Evolutionary conservation across 2,888 invertebrate species (phyloP).

Genomic region (Euclidia mi): DNA sequence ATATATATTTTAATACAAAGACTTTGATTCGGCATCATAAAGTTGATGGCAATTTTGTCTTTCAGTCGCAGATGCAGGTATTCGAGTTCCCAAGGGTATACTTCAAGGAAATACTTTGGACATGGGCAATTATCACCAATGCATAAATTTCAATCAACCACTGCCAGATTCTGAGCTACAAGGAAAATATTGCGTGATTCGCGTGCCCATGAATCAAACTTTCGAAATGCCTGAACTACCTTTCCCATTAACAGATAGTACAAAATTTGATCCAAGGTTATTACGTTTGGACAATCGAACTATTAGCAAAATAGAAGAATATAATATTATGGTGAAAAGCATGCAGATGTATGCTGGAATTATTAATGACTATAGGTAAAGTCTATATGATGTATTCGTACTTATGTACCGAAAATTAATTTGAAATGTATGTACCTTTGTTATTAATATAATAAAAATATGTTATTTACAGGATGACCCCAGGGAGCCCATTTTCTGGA

Average conservation of each 20-base stretch:
- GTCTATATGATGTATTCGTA: background rate
- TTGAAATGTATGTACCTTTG: too few relatives aligned
- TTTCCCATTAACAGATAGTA: background rate
- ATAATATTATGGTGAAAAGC: constrained; percentile 11
- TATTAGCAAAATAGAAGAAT: constrained; percentile 16
- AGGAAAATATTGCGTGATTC: constrained; percentile 71
- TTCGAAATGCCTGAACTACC: constrained; percentile 34
- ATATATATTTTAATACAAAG: too few relatives aligned
- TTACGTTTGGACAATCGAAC: constrained; percentile 39
- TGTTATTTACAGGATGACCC: constrained; percentile 42
- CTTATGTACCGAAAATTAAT: background rate
- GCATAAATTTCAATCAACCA: constrained; percentile 57
- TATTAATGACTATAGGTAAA: constrained; percentile 33
- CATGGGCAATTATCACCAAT: constrained; percentile 68
- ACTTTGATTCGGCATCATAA: too few relatives aligned
- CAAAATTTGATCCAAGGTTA: constrained; percentile 34
- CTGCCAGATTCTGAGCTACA: constrained; percentile 47
- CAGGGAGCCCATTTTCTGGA: constrained; percentile 33
- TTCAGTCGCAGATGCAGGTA: constrained; percentile 66
- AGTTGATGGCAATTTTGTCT: background rate
- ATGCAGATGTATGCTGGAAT: constrained; percentile 35
- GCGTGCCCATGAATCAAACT: constrained; percentile 56
- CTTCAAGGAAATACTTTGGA: constrained; percentile 60
- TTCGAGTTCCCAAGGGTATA: constrained; percentile 63
- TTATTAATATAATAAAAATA: too few relatives aligned